Evolutionary conservation across 2,888 invertebrate genomes (phyloP), one percentile per base, ranked within the genome.

Genomic region (Heteropelma amictum): DNA sequence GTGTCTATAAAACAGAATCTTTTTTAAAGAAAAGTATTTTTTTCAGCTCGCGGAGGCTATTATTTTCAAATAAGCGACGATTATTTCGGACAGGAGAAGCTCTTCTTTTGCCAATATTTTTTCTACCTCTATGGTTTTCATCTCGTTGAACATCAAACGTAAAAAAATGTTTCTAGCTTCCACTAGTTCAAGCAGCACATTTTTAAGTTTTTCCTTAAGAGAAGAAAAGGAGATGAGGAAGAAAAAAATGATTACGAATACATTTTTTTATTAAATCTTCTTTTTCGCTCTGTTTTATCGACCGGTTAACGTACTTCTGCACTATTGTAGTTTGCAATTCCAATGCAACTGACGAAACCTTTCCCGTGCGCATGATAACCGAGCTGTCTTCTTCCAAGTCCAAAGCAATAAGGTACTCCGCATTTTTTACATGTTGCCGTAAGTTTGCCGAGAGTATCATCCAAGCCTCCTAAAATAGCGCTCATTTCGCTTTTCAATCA

Each of bases 321-420:
- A 14, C 84, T 82, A 33, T 75, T 70, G 73, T 83, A 85, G 82
- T 85, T 84, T 8, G 80, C 73, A 10, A 86, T 76, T 12, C 86
- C 86, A 17, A 86, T 73, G 26, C 84, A 84, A 56, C 81, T 83
- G 10, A 80, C 80, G 33, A 81, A 67, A 12, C 85, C 84, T 23
- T 77, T 86, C 47, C 84, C 84, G 51, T 83, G 84, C 7, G 77
- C 79, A 64, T 80, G 80, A 49, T 86, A 85, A 40, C 85, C 85
- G n/a, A 86, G 78, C 53, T 86, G 85, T 21, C 85, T 80, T 56
- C 85, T 80, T 6, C 72, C 68, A 7, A 86, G 79, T n/a, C 83
- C 84, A 40, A 84, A 86, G 45, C 84, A 81, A 72, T 78, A 77
- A 33, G 79, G 76, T 4, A 83, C 74, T 19, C 82, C 80, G 47